Base-by-base conservation (phyloP, 2,113 vertebrate species). In the Mesembrinibis cayennensis region DNA sequence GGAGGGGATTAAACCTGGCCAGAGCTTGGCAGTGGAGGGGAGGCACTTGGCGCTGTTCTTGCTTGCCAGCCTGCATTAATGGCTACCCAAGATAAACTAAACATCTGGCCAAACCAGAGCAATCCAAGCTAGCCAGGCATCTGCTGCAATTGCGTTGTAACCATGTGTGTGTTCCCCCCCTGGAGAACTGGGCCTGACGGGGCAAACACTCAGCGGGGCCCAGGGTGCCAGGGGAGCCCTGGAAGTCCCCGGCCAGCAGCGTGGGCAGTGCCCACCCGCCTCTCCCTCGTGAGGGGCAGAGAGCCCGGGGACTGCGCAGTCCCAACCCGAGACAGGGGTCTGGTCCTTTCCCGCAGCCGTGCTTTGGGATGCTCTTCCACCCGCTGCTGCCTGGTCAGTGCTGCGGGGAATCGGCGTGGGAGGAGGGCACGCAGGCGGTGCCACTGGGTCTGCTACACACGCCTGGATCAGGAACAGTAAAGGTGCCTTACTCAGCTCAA, bases 401-500 rank as follows among this genome's bases (percentile, higher is more conserved):
- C 13, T 9, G 53, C 11, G 6, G 5, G 1, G 9, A 14, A 4
- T 17, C 1, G 2, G 34, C 1, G 1, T 4, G 27, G 74, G 52
- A 82, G 53, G 30, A 40, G 76, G 42, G 34, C 4, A 6, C 7
- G 12, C 47, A 13, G 58, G 53, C n/a, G 7, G 79, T 36, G 19
- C 34, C 2, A 2, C 56, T 71, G 77, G 67, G 34, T n/a, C 59
- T 72, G 72, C 62, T 81, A 6, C 62, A 5, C 67, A 10, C 0
- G 1, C 55, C 10, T 2, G 69, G 38, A 42, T 73, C n/a, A 32
- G 47, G 71, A 42, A 59, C 81, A 89, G 49, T 71, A 89, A 89
- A 19, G 10, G 91, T 91, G 95, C 94, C 86, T 97, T 90, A 82
- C 86, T 97, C 94, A 49, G 70, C 89, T 92, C 92, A 80, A 89